Evolutionary conservation across 2,113 vertebrate species (phyloP).

Genomic region (Anseranas semipalmata): DNA sequence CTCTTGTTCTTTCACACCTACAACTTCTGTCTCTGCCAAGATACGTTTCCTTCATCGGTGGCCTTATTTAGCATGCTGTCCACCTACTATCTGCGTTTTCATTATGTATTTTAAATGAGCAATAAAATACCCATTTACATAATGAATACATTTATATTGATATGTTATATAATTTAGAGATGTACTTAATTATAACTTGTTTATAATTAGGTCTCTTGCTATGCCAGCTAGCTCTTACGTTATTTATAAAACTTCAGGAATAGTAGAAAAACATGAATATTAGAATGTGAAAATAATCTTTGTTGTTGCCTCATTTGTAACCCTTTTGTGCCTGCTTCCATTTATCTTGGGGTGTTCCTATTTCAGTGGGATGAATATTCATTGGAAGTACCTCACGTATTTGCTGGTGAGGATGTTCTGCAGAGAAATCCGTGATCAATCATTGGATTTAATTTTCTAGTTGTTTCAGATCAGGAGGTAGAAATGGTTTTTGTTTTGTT

Average conservation of each 20-base stretch:
- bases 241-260: conserved; percentile 43
- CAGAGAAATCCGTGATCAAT: background rate
- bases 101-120: conserved; percentile 64
- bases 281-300: background rate
- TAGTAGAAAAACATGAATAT: background rate
- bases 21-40: conserved; percentile 27
- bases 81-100: conserved; percentile 52
- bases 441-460: background rate
- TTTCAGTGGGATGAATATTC: background rate
- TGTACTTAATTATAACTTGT: conserved; percentile 55
- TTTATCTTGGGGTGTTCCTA: background rate
- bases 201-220: conserved; percentile 54
- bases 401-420: background rate
- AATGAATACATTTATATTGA: conserved; percentile 42
- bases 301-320: background rate
- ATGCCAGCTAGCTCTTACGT: background rate
- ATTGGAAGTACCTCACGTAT: background rate
- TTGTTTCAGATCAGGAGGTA: background rate
- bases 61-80: conserved; percentile 56
- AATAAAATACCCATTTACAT: conserved; percentile 57
- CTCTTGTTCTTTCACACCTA: conserved; percentile 58
- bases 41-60: conserved; percentile 17
- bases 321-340: background rate
- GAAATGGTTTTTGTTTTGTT: background rate
- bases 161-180: conserved; percentile 58